Conservation (phyloP, 2,888 invertebrate genomes). For the Tinea trinotella region DNA sequence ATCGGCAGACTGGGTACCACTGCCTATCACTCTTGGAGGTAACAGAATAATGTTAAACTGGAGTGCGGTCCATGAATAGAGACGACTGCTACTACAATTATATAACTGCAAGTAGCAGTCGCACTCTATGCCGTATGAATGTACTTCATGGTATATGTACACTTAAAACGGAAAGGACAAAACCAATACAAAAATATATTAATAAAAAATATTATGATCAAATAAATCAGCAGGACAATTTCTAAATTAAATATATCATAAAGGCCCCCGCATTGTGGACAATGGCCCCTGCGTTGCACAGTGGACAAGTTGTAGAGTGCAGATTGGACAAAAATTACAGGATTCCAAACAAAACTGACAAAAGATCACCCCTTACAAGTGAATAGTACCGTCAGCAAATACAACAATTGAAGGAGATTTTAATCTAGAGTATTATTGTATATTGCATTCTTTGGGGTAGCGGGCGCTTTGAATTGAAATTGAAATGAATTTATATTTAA, state of each 20-base stretch:
- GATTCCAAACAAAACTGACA: slow-evolving; percentile 57
- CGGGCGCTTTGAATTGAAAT: slow-evolving; percentile 12
- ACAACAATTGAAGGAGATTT: slow-evolving; percentile 60
- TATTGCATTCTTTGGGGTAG: slow-evolving; percentile 13
- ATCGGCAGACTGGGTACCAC: too few relatives aligned
- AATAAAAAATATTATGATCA: slow-evolving; percentile 29
- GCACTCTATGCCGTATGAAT: too few relatives aligned
- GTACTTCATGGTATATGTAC: too few relatives aligned
- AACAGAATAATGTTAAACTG: too few relatives aligned
- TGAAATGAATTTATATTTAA: slow-evolving; percentile 11
- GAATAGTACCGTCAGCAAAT: slow-evolving; percentile 30
- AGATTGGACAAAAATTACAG: slow-evolving; percentile 62
- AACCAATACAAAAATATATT: slow-evolving; percentile 33
- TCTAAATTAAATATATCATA: slow-evolving; percentile 15
- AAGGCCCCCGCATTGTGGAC: not conserved
- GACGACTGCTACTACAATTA: too few relatives aligned
- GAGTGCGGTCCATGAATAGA: too few relatives aligned
- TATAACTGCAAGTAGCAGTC: too few relatives aligned
- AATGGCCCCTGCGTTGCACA: too few relatives aligned
- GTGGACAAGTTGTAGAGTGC: slow-evolving; percentile 35
- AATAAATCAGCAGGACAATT: not conserved
- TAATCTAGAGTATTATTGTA: slow-evolving; percentile 54
- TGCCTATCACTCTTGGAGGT: too few relatives aligned
- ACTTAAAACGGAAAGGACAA: too few relatives aligned
- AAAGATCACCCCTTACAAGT: slow-evolving; percentile 34